These are phyloP conservation scores for Leptopilina myrica DNA, from an alignment of 2,888 invertebrate genomes.

Conservation along the genomic window DNA sequence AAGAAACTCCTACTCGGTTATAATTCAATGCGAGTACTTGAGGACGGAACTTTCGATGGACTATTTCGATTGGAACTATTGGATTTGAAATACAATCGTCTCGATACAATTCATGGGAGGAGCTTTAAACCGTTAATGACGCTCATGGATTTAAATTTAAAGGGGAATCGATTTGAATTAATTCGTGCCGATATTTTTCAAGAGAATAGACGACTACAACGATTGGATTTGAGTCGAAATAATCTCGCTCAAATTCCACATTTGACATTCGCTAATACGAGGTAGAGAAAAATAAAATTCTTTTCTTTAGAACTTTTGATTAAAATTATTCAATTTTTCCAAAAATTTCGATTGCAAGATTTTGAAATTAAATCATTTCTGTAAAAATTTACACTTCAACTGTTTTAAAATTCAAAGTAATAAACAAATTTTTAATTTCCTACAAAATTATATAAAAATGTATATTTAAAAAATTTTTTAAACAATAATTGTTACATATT, in stretches of 20 bases:
- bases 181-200: slow-evolving; percentile 84
- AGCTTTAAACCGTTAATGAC: slow-evolving; percentile 82
- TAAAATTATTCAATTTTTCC: too few relatives aligned
- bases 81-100: slow-evolving; percentile 86
- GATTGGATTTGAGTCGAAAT: slow-evolving; percentile 87
- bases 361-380: too few relatives aligned
- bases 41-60: slow-evolving; percentile 84
- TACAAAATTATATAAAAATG: too few relatives aligned
- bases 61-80: slow-evolving; percentile 84
- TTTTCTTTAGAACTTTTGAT: too few relatives aligned
- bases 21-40: slow-evolving; percentile 85
- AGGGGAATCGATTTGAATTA: slow-evolving; percentile 86
- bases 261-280: slow-evolving; percentile 79
- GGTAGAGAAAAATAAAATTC: slow-evolving; percentile 63
- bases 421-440: too few relatives aligned
- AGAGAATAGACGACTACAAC: slow-evolving; percentile 81
- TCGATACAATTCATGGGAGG: slow-evolving; percentile 82
- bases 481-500: too few relatives aligned
- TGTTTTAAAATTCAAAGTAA: too few relatives aligned
- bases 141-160: slow-evolving; percentile 85
- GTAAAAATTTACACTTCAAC: too few relatives aligned
- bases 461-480: too few relatives aligned
- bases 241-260: slow-evolving; percentile 84
- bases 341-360: too few relatives aligned
- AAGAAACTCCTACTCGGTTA: slow-evolving; percentile 84